Percentiles rank a stretch among this genome's conserved stretches.
Conservation (phyloP, 2,797 vertebrate genomes). For the Champsocephalus gunnari region DNA sequence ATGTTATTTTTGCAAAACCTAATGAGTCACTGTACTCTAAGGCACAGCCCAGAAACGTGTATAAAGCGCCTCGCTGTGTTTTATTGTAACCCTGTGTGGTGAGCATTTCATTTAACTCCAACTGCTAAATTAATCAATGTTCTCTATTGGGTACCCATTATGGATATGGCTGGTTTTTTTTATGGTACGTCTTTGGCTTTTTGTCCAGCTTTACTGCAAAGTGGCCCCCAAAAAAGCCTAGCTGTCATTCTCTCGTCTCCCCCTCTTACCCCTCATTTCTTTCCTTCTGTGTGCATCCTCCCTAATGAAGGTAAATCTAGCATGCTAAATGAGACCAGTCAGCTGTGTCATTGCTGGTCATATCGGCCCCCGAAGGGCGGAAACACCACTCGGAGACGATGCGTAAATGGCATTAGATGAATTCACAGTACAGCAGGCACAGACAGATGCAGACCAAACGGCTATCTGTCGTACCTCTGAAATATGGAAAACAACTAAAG, state of each 20-base stretch:
- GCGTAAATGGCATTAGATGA: constrained; percentile 57
- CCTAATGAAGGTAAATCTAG: constrained; percentile 89
- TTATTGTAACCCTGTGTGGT: constrained; percentile 36
- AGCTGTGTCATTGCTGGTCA: constrained; percentile 86
- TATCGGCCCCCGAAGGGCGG: constrained; percentile 74
- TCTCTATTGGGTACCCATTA: constrained; percentile 62
- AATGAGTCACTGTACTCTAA: constrained; percentile 10
- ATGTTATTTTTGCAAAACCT: constrained; percentile 12
- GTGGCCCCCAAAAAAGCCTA: constrained; percentile 57
- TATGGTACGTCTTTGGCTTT: constrained; percentile 60
- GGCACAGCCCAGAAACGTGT: constrained; percentile 16
- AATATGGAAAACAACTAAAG: constrained; percentile 38
- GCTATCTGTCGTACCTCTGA: constrained; percentile 45
- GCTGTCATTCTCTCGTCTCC: constrained; percentile 56
- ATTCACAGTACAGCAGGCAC: constrained; percentile 50
- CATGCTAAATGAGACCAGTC: constrained; percentile 88
- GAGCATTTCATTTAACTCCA: constrained; percentile 60
- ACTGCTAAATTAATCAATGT: constrained; percentile 68
- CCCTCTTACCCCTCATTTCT: constrained; percentile 81
- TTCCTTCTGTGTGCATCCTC: constrained; percentile 78
- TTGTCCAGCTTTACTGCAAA: constrained; percentile 57
- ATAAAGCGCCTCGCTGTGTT: constrained; percentile 32
- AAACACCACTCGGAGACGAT: constrained; percentile 68
- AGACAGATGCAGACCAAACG: constrained; percentile 48
- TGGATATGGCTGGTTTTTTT: constrained; percentile 62